Evolutionary conservation across 2,797 vertebrate genomes (phyloP).

Genomic region (Rhynchotus rufescens): DNA sequence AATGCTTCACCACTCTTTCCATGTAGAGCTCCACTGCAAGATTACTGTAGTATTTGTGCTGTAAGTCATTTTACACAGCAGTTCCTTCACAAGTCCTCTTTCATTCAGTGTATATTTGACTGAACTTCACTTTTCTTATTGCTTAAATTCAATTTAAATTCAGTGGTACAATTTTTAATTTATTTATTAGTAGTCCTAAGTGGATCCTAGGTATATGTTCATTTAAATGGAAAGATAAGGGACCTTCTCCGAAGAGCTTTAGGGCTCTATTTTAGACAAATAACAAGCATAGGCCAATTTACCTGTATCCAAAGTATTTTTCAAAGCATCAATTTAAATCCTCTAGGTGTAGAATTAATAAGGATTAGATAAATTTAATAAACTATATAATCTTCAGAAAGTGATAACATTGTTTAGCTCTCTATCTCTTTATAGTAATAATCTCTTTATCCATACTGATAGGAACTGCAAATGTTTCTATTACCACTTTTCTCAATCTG

Average conservation of each 20-base stretch:
- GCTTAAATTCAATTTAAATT: not conserved
- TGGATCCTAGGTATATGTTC: rapidly evolving
- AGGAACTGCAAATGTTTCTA: conserved; percentile 34
- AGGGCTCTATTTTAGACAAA: not conserved
- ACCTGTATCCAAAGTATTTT: conserved; percentile 9
- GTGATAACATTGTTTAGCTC: conserved; percentile 60
- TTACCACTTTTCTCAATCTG: not conserved
- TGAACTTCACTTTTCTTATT: not conserved
- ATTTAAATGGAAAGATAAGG: not conserved
- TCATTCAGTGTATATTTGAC: not conserved
- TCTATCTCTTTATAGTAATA: conserved; percentile 11
- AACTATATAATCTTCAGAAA: conserved; percentile 57
- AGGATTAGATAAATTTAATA: conserved; percentile 67
- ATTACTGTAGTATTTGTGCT: not conserved
- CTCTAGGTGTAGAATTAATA: conserved; percentile 63
- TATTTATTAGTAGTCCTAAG: not conserved
- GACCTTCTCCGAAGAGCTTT: not conserved
- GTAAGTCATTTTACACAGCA: not conserved
- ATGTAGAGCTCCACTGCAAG: not conserved
- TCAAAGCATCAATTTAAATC: conserved; percentile 56
- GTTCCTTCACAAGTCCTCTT: not conserved
- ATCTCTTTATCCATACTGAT: conserved; percentile 46
- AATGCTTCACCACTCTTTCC: too few species aligned
- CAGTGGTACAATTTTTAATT: not conserved
- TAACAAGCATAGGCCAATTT: not conserved